Base-by-base conservation (phyloP, 2,113 vertebrate species). In the Promerops cafer region DNA sequence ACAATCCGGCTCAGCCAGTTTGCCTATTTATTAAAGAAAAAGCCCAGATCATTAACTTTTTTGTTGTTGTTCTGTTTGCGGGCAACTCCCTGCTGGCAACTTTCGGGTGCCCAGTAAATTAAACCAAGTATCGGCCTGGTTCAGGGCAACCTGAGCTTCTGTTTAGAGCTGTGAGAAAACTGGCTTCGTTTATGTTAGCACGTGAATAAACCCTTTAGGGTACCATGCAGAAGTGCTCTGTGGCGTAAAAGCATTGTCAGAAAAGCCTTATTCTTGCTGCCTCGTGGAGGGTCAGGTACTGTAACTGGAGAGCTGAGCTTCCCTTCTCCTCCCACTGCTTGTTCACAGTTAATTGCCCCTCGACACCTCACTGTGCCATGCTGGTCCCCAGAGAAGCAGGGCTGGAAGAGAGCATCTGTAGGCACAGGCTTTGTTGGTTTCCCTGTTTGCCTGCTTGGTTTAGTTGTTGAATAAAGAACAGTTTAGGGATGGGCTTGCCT, bases 11-110 rank as follows among this genome's bases (percentile, higher is more conserved):
- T 66, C 45, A 98, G 98, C 98, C 98, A 98, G 98, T 98, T 98
- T 98, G 98, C 97, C 98, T 98, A 98, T 98, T 98, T 98, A 98
- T 98, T 98, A 98, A 98, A 98, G 97, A 98, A 98, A 98, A 98
- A 97, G 97, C 98, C 97, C 97, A 98, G 98, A 98, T 98, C 98
- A 98, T 98, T 98, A 98, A 98, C 98, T 98, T 98, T 98, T 98
- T 98, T 98, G 97, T 98, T 98, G 98, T 98, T 98, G 98, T 98
- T 98, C 98, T 97, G 97, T 98, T 98, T 98, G 97, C 20, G 92
- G 98, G 98, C 97, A 95, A 97, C 98, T 98, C 98, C 98, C 98
- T 98, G 90, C 95, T 98, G 98, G 98, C 98, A 98, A 95, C 97
- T 98, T 96, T 97, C 97, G 81, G 95, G 97, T 97, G 96, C 97